Percentiles rank a stretch among this genome's conserved stretches.
phyloP scores from a whole-genome alignment of 2,888 invertebrate species.

The Oligia strigilis region DNA sequence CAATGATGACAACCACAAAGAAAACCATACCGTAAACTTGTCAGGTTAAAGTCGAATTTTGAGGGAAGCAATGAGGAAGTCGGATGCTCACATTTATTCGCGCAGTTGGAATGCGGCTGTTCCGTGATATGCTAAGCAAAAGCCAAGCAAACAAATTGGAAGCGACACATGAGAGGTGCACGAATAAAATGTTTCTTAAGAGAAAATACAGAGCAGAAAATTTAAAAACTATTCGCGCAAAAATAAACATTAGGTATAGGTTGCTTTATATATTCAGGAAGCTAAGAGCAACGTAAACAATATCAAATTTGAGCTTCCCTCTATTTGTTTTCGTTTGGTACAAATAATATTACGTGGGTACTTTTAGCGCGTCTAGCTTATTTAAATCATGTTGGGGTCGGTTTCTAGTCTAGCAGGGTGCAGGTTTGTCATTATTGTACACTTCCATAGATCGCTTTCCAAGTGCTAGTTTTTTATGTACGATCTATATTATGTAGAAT shows the following conservation, averaged over 20 bases:
- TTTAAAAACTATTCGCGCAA: slow-evolving; percentile 61
- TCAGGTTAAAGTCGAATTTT: slow-evolving; percentile 39
- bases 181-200: slow-evolving; percentile 75
- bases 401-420: background rate
- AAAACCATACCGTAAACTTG: slow-evolving; percentile 54
- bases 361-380: background rate
- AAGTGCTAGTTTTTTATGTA: background rate
- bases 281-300: slow-evolving; percentile 38
- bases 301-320: slow-evolving; percentile 4
- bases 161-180: slow-evolving; percentile 76
- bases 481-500: background rate
- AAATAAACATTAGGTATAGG: slow-evolving; percentile 46
- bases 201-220: slow-evolving; percentile 66
- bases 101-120: slow-evolving; percentile 83
- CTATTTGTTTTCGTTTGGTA: slow-evolving; percentile 18
- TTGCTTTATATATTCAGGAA: slow-evolving; percentile 29
- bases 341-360: background rate
- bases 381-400: background rate
- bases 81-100: slow-evolving; percentile 84
- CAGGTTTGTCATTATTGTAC: background rate
- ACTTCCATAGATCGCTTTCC: background rate
- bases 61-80: slow-evolving; percentile 70
- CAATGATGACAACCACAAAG: slow-evolving; percentile 4
- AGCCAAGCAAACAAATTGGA: slow-evolving; percentile 88
- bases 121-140: slow-evolving; percentile 88